Evolutionary conservation across 2,888 invertebrate genomes (phyloP).

Genomic region (Sinodicranocentrus sp.): DNA sequence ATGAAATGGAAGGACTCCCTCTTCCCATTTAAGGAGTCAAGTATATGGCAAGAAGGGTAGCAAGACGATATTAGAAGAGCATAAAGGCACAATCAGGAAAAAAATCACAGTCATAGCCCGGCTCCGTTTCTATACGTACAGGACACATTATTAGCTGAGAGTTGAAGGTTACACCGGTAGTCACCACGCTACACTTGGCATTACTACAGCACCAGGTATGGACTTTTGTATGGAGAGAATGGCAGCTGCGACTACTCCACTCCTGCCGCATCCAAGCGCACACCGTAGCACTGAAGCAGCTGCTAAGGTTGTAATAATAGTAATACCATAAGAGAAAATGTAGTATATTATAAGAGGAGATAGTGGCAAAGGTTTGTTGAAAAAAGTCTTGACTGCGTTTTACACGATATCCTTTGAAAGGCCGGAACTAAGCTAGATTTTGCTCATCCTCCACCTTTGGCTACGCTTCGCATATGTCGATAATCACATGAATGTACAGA

Average conservation of each 20-base stretch:
- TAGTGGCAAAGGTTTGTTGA: slow-evolving; percentile 5
- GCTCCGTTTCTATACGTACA: slow-evolving; percentile 36
- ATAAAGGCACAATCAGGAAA: neutral
- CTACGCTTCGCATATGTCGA: slow-evolving; percentile 76
- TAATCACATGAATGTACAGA: slow-evolving; percentile 60
- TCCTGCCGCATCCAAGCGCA: slow-evolving; percentile 11
- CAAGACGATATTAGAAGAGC: neutral
- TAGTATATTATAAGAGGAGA: neutral
- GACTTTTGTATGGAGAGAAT: neutral
- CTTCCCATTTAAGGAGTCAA: too few relatives aligned
- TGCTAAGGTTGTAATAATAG: slow-evolving; percentile 51
- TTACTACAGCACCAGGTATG: slow-evolving; percentile 23
- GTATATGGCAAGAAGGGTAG: neutral
- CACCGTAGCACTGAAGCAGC: slow-evolving; percentile 34
- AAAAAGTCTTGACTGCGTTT: slow-evolving; percentile 49
- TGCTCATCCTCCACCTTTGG: slow-evolving; percentile 71
- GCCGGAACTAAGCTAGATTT: slow-evolving; percentile 71
- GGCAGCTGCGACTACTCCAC: neutral
- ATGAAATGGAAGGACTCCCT: neutral
- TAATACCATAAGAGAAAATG: slow-evolving; percentile 21
- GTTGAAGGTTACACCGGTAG: slow-evolving; percentile 68
- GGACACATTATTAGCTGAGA: slow-evolving; percentile 63
- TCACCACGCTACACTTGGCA: slow-evolving; percentile 64
- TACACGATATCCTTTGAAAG: slow-evolving; percentile 63
- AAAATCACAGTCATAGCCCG: neutral